Evolutionary conservation across 2,888 invertebrate genomes (phyloP), one percentile per base, ranked within the genome.

Genomic region (Perizoma flavofasciatum): DNA sequence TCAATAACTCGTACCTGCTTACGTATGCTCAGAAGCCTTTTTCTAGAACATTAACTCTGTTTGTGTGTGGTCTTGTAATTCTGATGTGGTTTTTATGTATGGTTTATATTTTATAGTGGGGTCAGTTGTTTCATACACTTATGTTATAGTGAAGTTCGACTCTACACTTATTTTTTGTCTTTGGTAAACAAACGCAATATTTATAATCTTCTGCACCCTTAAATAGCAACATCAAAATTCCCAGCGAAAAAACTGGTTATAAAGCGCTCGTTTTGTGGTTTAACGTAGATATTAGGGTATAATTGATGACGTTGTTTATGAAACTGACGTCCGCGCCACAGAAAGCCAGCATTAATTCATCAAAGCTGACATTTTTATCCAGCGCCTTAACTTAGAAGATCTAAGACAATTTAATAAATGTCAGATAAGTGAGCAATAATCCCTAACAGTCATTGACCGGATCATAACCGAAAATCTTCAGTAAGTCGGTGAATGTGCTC

Each of bases 401-500:
- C 68, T 70, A 72, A 75, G 74, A 82, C 81, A 79, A 79, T 85
- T 86, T 84, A 86, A 86, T 86, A 85, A 88, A 85, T 75, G 81
- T 81, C 81, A 72, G 80, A 80, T 86, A 85, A 83, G 77, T 78
- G 72, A 80, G 79, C 74, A 82, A 82, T 86, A 89, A 88, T 86
- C 82, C 82, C 72, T 71, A 70, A 74, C 88, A 89, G 89, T 89
- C 90, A 85, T 79, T 90, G 90, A 89, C 90, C 91, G 88, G 91
- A 89, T 91, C 91, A 89, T 89, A 87, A 86, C 87, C 89, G 72
- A 89, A 89, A 89, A 89, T 88, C 88, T 88, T 85, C 88, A 86
- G 90, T 90, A 83, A 89, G 88, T 85, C 85, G 82, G 84, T 75
- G 75, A 77, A 81, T 78, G 75, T 72, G 78, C 84, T 80, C 83